Percentiles rank a stretch among this genome's conserved stretches.
These are phyloP conservation scores for Oryzias dopingdopingensis DNA, from an alignment of 2,797 vertebrate species.

Conservation along the genomic window DNA sequence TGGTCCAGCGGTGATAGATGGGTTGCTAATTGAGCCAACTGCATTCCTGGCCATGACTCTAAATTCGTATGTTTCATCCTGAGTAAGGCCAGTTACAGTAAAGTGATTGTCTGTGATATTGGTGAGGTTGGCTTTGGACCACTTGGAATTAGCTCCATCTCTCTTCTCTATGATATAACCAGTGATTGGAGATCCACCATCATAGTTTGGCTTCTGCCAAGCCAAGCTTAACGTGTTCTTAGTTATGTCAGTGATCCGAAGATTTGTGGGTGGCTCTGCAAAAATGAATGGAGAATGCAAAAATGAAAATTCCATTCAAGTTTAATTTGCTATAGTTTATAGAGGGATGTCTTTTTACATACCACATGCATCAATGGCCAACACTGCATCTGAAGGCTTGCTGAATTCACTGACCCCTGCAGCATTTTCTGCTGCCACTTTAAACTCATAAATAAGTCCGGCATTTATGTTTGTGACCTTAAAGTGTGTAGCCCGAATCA, in stretches of 20 bases:
- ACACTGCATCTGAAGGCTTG: conserved; percentile 89
- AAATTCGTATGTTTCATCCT: conserved; percentile 93
- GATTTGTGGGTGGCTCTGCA: conserved; percentile 88
- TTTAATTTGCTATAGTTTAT: background rate
- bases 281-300: conserved; percentile 1
- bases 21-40: conserved; percentile 93
- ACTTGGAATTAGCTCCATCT: conserved; percentile 83
- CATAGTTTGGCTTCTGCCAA: conserved; percentile 92
- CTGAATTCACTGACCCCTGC: conserved; percentile 91
- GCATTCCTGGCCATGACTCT: conserved; percentile 94
- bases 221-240: conserved; percentile 87
- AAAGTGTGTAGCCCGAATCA: conserved; percentile 93
- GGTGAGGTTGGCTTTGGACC: conserved; percentile 91
- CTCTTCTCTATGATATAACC: conserved; percentile 91
- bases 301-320: background rate
- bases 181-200: conserved; percentile 92
- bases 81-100: conserved; percentile 87
- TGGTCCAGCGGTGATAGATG: conserved; percentile 88
- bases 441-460: conserved; percentile 98
- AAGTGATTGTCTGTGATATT: conserved; percentile 90
- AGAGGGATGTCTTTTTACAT: conserved; percentile 57
- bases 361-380: conserved; percentile 98
- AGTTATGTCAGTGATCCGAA: conserved; percentile 91
- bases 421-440: conserved; percentile 94
- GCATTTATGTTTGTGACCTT: conserved; percentile 88